Evolutionary conservation across 2,113 vertebrate genomes (phyloP).

Genomic region (Mandrillus leucophaeus): DNA sequence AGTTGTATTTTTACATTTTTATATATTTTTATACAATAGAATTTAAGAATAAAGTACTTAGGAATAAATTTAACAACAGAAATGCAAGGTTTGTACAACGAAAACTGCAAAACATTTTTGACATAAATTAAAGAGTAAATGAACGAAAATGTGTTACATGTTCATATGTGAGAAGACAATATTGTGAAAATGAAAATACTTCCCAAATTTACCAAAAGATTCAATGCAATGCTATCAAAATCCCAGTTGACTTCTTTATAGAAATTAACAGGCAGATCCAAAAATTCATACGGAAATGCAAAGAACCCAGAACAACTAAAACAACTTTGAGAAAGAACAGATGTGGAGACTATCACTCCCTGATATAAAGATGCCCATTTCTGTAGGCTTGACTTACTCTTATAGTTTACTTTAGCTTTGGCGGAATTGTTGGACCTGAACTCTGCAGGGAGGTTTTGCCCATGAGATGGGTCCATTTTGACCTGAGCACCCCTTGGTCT

Average conservation of each 20-base stretch:
- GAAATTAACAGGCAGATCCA: background rate
- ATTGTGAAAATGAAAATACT: background rate
- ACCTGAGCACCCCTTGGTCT: no score
- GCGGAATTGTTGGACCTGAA: no score
- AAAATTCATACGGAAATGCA: background rate
- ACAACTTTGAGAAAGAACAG: background rate
- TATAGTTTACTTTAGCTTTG: no score
- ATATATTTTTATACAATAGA: background rate
- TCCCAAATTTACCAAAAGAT: background rate
- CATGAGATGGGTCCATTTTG: no score
- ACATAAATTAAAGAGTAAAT: background rate
- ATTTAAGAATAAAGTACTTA: background rate
- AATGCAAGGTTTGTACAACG: background rate
- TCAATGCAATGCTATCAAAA: background rate
- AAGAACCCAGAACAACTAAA: background rate
- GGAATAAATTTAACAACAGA: background rate
- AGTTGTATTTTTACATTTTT: background rate
- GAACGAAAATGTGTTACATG: background rate
- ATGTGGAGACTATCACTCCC: background rate
- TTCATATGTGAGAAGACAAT: background rate
- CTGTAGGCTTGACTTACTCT: no score
- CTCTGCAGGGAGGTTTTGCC: no score
- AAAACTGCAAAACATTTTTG: background rate
- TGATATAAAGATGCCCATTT: background rate
- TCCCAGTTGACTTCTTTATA: background rate